A percentile compares a stretch with the other conserved stretches of the same genome.
Evolutionary conservation across 2,888 invertebrate genomes (phyloP).

Genomic region (Macaria liturata): DNA sequence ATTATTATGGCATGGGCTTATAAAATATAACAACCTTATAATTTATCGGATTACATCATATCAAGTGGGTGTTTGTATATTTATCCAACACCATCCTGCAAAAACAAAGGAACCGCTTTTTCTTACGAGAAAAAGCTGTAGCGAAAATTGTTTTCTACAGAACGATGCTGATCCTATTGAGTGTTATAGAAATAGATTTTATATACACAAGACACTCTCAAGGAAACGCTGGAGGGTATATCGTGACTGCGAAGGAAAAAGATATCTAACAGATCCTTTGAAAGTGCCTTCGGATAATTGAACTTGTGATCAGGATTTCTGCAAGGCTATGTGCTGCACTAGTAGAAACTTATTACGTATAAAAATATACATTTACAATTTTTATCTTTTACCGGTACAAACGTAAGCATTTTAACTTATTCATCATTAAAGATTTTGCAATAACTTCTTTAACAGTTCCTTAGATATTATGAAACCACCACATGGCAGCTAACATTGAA

Average conservation of each 20-base stretch:
- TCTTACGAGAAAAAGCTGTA: constrained; percentile 14
- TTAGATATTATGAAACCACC: too few relatives aligned
- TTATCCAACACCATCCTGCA: not conserved
- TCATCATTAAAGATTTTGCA: too few relatives aligned
- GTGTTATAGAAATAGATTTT: constrained; percentile 31
- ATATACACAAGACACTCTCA: constrained; percentile 22
- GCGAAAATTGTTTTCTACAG: constrained; percentile 24
- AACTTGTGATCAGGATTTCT: constrained; percentile 14
- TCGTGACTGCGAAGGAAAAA: constrained; percentile 41
- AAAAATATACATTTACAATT: not conserved
- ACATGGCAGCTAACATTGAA: too few relatives aligned
- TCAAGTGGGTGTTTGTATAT: not conserved
- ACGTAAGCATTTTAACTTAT: not conserved
- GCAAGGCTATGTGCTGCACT: not conserved
- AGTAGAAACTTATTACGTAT: not conserved
- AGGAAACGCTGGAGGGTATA: constrained; percentile 43
- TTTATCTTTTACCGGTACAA: not conserved
- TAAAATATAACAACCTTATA: too few relatives aligned
- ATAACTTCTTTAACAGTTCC: too few relatives aligned
- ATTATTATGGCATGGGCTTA: too few relatives aligned
- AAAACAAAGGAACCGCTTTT: constrained; percentile 11
- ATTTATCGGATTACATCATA: not conserved
- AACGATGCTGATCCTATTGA: constrained; percentile 23
- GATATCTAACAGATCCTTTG: constrained; percentile 16
- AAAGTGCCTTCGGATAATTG: constrained; percentile 20